Evolutionary conservation across 2,888 invertebrate species (phyloP).

Genomic region (Scaptomyza cyrtandrae): DNA sequence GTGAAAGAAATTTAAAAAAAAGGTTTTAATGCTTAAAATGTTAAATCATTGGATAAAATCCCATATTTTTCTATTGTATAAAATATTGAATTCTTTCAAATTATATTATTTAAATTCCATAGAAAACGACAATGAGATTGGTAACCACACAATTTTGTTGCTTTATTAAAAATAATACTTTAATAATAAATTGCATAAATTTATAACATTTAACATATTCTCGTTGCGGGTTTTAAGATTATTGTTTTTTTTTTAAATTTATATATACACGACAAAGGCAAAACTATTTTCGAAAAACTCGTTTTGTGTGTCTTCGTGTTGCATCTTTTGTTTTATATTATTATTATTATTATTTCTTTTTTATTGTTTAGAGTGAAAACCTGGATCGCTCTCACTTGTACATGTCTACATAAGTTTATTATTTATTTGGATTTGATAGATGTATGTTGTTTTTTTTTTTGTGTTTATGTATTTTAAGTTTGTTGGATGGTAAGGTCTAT

Average conservation of each 20-base stretch:
- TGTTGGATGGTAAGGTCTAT: constrained; percentile 54
- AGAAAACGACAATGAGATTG: neutral
- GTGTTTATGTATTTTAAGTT: constrained; percentile 8
- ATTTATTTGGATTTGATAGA: constrained; percentile 33
- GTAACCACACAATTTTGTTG: constrained; percentile 40
- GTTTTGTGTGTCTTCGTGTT: constrained; percentile 29
- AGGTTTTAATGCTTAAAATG: too few relatives aligned
- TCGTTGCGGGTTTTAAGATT: constrained; percentile 52
- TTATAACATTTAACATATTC: constrained; percentile 82
- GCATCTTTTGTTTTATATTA: constrained; percentile 7
- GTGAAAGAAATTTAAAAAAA: too few relatives aligned
- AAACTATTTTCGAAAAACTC: constrained; percentile 55
- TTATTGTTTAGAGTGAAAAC: constrained; percentile 56
- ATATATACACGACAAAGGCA: constrained; percentile 64
- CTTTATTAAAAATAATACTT: constrained; percentile 79
- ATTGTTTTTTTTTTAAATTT: constrained; percentile 33
- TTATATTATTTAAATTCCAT: neutral
- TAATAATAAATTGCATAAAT: constrained; percentile 81
- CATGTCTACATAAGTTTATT: constrained; percentile 45
- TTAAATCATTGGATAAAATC: too few relatives aligned
- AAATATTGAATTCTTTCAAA: too few relatives aligned
- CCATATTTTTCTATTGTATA: too few relatives aligned
- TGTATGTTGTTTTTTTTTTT: constrained; percentile 15
- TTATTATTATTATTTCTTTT: neutral
- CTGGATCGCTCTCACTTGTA: constrained; percentile 46